Evolutionary conservation across 2,113 vertebrate genomes (phyloP), one percentile per base, ranked within the genome.

Genomic region (Harpagus bidentatus): DNA sequence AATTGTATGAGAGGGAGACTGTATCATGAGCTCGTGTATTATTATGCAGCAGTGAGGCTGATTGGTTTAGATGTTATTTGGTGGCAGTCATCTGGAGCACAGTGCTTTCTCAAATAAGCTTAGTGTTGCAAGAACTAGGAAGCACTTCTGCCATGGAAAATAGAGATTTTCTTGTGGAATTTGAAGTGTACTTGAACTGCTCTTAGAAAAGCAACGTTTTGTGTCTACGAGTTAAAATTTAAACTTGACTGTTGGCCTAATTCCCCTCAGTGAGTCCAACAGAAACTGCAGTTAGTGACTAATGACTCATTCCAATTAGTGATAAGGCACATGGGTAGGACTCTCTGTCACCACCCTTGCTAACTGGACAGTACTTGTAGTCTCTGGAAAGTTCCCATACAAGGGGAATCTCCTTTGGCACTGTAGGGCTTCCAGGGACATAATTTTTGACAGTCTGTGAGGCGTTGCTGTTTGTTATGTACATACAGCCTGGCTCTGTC

Each of bases 211-310:
- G 58, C 20, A 55, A 7, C 1, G 1, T 80, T 94, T 94, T 82
- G n/a, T 88, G 34, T 45, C 58, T 73, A 5, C 1, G 1, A 82
- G 93, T 97, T 97, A 16, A 94, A 94, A 66, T 91, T 94, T 95
- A 18, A 97, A 86, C 84, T 76, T 2, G 1, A 11, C 74, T 93
- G 12, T 95, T 87, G 55, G 48, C n/a, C 66, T 89, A 32, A 85
- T 93, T 85, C 91, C 36, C 32, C 20, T 55, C 55, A 77, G 38
- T 63, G 81, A 88, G 38, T 88, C 66, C 53, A 66, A 52, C 10
- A 95, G 82, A 96, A 91, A 90, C 29, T 91, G 78, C 66, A 86
- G 66, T 67, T 82, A 52, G 78, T 93, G 62, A 70, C 70, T 92
- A 78, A 83, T 3, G 11, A 29, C 48, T 94, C 32, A 6, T 73